Evolutionary conservation across 2,797 vertebrate species (phyloP).

Genomic region (Argentina silus): DNA sequence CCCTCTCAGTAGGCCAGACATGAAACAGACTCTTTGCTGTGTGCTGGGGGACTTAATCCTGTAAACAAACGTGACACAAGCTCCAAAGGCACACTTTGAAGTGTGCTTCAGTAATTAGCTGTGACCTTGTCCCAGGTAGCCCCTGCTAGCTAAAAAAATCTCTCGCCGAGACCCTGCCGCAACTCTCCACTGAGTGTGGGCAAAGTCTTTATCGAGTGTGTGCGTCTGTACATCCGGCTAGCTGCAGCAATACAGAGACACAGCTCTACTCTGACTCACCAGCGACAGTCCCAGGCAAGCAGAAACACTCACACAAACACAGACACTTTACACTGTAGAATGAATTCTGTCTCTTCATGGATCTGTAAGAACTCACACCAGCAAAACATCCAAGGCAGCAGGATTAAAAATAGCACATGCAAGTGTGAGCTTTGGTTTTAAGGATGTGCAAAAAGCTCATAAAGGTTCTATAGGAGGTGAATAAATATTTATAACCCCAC

Average conservation of each 20-base stretch:
- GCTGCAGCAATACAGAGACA: conserved; percentile 41
- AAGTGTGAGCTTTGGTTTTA: neutral
- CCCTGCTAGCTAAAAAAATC: conserved; percentile 46
- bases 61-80: conserved; percentile 72
- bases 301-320: neutral
- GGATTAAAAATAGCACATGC: neutral
- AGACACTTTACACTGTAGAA: neutral
- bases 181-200: conserved; percentile 59
- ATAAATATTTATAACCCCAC: no score
- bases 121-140: conserved; percentile 72
- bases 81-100: conserved; percentile 74
- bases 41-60: conserved; percentile 68
- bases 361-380: neutral
- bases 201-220: conserved; percentile 51
- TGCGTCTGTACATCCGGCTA: conserved; percentile 39
- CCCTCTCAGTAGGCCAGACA: conserved; percentile 64
- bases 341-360: neutral
- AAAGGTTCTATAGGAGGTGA: neutral
- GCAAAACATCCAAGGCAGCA: neutral
- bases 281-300: neutral
- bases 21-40: conserved; percentile 52
- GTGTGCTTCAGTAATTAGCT: conserved; percentile 67
- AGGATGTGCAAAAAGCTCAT: neutral
- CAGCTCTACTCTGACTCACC: conserved; percentile 59
- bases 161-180: conserved; percentile 60